Evolutionary conservation across 2,113 vertebrate genomes (phyloP).

Genomic region (Crotalus helleri): DNA sequence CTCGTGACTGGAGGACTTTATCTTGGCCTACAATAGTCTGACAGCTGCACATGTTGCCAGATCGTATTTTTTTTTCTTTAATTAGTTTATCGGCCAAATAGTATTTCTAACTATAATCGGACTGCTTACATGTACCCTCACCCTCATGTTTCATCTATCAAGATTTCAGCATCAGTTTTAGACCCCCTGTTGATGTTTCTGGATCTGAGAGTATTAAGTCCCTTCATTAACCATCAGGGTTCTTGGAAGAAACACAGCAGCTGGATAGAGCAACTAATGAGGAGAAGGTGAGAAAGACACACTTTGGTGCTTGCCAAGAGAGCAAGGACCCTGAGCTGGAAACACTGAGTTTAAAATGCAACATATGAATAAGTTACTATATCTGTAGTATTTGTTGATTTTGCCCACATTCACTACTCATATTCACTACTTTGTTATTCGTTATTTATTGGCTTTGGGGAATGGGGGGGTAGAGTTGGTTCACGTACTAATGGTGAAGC

Average conservation of each 20-base stretch:
- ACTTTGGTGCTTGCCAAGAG: not conserved
- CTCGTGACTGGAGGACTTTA: not conserved
- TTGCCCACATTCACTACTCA: not conserved
- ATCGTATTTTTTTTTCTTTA: not conserved
- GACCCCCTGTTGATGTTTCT: not conserved
- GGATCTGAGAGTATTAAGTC: not conserved
- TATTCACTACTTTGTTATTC: not conserved
- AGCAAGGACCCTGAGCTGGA: not conserved
- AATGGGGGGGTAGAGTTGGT: not conserved
- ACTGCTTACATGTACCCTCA: not conserved
- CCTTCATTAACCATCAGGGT: not conserved
- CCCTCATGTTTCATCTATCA: not conserved
- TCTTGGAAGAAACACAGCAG: not conserved
- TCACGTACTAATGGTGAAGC: not conserved
- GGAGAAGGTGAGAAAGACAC: not conserved
- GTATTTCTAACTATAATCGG: not conserved
- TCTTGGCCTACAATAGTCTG: not conserved
- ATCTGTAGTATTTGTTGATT: not conserved
- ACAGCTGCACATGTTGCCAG: not conserved
- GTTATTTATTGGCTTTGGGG: not conserved
- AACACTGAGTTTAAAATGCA: not conserved
- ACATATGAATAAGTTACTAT: not conserved
- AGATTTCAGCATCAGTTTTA: not conserved
- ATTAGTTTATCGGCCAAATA: not conserved
- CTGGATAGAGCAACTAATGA: not conserved